These are phyloP conservation scores for Gadus macrocephalus DNA, from an alignment of 2,113 vertebrate genomes.

Conservation along the genomic window DNA sequence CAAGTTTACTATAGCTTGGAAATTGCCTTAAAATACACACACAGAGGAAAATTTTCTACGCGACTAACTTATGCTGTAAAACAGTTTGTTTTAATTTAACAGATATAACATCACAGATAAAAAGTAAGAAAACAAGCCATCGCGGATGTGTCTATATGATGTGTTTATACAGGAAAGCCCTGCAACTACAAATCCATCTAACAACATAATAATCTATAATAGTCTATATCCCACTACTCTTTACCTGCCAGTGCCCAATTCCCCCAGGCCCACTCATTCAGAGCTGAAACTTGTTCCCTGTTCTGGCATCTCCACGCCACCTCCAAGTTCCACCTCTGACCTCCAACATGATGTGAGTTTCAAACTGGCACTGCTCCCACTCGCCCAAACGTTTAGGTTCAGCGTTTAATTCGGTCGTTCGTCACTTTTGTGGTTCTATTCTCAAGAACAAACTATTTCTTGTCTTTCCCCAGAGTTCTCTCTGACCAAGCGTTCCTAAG, in stretches of 20 bases:
- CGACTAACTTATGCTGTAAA: constrained; percentile 25
- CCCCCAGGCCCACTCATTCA: too few species aligned
- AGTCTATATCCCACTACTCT: too few species aligned
- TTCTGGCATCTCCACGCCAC: background rate
- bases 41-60: constrained; percentile 41
- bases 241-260: too few species aligned
- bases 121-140: constrained; percentile 40
- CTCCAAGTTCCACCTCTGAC: too few species aligned
- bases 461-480: constrained; percentile 16
- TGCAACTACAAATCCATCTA: constrained; percentile 53
- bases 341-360: too few species aligned
- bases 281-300: constrained; percentile 35
- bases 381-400: too few species aligned
- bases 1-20: constrained; percentile 63
- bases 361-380: too few species aligned
- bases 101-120: constrained; percentile 51
- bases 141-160: constrained; percentile 43
- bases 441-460: too few species aligned
- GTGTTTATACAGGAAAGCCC: constrained; percentile 69
- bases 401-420: too few species aligned
- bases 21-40: constrained; percentile 49
- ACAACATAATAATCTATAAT: background rate
- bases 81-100: constrained; percentile 59
- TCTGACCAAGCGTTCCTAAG: background rate
- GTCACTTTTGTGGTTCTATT: too few species aligned